These are phyloP conservation scores for Acanthurus leucopareius DNA, from an alignment of 2,797 vertebrate genomes.

Conservation along the genomic window DNA sequence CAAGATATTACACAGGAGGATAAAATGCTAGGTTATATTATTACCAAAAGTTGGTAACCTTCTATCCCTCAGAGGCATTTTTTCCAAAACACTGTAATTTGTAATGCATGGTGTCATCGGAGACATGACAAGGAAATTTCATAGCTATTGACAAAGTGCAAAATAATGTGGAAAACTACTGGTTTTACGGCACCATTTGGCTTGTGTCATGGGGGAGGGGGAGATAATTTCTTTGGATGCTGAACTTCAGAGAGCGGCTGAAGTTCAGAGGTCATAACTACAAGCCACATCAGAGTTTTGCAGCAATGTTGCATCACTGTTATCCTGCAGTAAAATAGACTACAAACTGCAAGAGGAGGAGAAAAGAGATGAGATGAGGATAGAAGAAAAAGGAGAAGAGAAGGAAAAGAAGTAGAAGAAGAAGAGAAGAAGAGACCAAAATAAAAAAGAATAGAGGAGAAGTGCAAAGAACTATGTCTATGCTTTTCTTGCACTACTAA, in stretches of 20 bases:
- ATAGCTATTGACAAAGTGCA: conserved; percentile 37
- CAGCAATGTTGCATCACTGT: neutral
- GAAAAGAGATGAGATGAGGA: neutral
- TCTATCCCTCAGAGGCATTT: conserved; percentile 9
- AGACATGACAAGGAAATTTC: conserved; percentile 35
- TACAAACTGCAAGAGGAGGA: neutral
- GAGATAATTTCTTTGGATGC: conserved; percentile 24
- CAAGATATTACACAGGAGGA: conserved; percentile 33
- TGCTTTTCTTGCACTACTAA: neutral
- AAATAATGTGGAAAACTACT: conserved; percentile 49
- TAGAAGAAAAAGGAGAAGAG: too few species aligned
- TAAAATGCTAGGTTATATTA: conserved; percentile 46
- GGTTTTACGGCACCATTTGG: conserved; percentile 40
- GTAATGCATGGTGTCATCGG: conserved; percentile 41
- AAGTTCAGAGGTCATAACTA: conserved; percentile 44
- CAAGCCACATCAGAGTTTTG: conserved; percentile 33
- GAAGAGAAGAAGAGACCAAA: too few species aligned
- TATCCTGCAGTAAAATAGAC: neutral
- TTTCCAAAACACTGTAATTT: conserved; percentile 44
- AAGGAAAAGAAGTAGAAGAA: too few species aligned
- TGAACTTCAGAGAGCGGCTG: conserved; percentile 33
- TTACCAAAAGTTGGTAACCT: conserved; percentile 19
- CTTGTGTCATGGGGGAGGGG: conserved; percentile 23
- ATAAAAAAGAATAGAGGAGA: too few species aligned
- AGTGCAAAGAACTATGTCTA: neutral